phyloP scores from a whole-genome alignment of 1,140 invertebrate species.

The Caenorhabditis brenneri region DNA sequence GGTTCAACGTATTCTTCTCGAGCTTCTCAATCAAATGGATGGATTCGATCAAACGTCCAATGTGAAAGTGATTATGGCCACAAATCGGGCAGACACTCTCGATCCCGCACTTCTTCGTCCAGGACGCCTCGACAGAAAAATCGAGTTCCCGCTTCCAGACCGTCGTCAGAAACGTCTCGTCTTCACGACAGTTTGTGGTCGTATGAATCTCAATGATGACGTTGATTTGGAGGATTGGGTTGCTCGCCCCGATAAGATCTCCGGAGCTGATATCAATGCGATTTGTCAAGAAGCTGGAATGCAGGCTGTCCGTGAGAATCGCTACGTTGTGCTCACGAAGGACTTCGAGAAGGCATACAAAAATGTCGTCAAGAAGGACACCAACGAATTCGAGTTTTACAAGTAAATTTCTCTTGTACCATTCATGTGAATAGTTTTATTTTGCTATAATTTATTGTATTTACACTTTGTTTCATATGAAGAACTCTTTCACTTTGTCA shows the following conservation, averaged over 20 bases:
- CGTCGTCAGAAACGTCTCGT: constrained; percentile 94
- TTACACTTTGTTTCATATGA: not conserved
- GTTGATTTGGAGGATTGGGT: constrained; percentile 99
- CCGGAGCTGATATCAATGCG: constrained; percentile 98
- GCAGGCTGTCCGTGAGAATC: constrained; percentile 97
- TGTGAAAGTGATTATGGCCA: constrained; percentile 99
- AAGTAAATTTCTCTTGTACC: constrained; percentile 78
- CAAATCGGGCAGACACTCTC: constrained; percentile 94
- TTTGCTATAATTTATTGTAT: constrained; percentile 8
- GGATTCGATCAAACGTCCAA: constrained; percentile 99
- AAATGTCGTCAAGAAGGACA: constrained; percentile 99
- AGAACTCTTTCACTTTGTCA: not conserved
- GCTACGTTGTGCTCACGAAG: constrained; percentile 95
- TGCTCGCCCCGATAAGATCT: constrained; percentile 94
- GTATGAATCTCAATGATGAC: constrained; percentile 98
- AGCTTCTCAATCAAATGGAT: constrained; percentile 99
- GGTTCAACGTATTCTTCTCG: constrained; percentile 92
- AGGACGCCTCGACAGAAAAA: constrained; percentile 95
- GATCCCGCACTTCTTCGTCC: constrained; percentile 95
- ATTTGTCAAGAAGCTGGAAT: constrained; percentile 95
- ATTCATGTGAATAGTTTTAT: not conserved
- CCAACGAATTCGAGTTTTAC: constrained; percentile 98
- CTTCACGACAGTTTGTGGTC: constrained; percentile 96
- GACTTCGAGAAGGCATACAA: constrained; percentile 99
- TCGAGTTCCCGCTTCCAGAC: constrained; percentile 97